Evolutionary conservation across 2,113 vertebrate species (phyloP), one percentile per base, ranked within the genome.

Genomic region (Clarias gariepinus): DNA sequence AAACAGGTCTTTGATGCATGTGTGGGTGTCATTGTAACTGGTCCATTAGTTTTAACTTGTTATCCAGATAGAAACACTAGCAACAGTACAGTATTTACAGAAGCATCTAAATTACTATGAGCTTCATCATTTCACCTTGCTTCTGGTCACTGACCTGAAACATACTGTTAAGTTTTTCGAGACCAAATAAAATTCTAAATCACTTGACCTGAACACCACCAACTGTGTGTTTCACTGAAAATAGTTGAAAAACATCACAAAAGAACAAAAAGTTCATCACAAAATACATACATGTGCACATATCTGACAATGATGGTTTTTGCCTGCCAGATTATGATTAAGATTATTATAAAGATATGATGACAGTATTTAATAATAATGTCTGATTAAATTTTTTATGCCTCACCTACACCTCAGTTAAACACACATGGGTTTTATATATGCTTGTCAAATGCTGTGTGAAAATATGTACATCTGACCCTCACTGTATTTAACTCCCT

Each of bases 121-220:
- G 61, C 30, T 47, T 41, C 33, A 66, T n/a, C 47, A 23, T 30
- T 80, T 60, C 30, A 13, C 8, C n/a, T 82, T 53, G 58, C 25
- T 3, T 64, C 8, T 53, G 68, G 41, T 68, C 63, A 68, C 8
- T 68, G 81, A 82, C 81, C 61, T 82, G 25, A 63, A 82, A 68
- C 63, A 0, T 64, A 11, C 61, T 63, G 57, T 41, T 77, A 28
- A 77, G 55, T 53, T 28, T 13, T 77, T 55, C 25, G 53, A 25
- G 18, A n/a, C 25, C 52, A 77, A 53, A 77, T 30, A n/a, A 30
- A 19, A 80, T 18, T 28, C 28, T 36, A 36, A 80, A 19, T 58
- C 9, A 12, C 18, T 21, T 61, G 30, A 80, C 19, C 57, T 36
- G 78, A 80, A 5, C n/a, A 19, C 2, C n/a, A 78, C 9, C 0